Evolutionary conservation across 92 coral and sea anemone species (phyloP).

Genomic region (Porites rus): DNA sequence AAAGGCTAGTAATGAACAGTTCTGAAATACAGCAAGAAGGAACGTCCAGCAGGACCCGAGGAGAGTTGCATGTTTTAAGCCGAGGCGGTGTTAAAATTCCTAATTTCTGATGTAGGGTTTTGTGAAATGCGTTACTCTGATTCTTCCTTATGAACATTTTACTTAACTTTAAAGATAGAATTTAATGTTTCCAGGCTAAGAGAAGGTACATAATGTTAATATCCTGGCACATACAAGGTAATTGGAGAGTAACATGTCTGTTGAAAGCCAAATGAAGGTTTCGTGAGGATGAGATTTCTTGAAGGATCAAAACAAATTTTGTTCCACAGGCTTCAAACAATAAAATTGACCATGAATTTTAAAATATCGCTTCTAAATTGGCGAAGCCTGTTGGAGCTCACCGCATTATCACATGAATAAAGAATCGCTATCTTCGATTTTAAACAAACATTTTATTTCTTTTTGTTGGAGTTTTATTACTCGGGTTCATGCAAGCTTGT

Average conservation of each 20-base stretch:
- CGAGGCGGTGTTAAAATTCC: not conserved
- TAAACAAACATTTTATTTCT: constrained; percentile 17
- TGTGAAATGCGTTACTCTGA: constrained; percentile 6
- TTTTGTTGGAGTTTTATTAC: not conserved
- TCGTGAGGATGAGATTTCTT: constrained; percentile 32
- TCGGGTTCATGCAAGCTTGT: not conserved
- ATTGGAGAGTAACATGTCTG: not conserved
- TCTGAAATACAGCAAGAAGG: not conserved
- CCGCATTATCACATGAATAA: constrained; percentile 46
- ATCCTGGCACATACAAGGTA: not conserved
- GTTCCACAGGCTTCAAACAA: constrained; percentile 59
- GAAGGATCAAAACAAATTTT: constrained; percentile 46
- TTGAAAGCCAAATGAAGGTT: not conserved
- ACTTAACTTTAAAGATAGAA: constrained; percentile 1
- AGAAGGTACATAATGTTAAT: not conserved
- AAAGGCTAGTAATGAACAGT: not conserved
- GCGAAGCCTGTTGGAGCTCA: constrained; percentile 41
- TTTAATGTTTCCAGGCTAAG: not conserved
- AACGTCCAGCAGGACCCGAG: not conserved
- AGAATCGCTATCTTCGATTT: constrained; percentile 11
- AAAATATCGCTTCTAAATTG: constrained; percentile 71
- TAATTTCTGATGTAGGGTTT: constrained; percentile 2
- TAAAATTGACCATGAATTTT: constrained; percentile 68
- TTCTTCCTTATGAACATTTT: constrained; percentile 23
- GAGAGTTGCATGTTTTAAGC: not conserved